A percentile compares a stretch with the other conserved stretches of the same genome.
Conservation (phyloP, 2,888 invertebrate species). For the Mythimna ferrago region DNA sequence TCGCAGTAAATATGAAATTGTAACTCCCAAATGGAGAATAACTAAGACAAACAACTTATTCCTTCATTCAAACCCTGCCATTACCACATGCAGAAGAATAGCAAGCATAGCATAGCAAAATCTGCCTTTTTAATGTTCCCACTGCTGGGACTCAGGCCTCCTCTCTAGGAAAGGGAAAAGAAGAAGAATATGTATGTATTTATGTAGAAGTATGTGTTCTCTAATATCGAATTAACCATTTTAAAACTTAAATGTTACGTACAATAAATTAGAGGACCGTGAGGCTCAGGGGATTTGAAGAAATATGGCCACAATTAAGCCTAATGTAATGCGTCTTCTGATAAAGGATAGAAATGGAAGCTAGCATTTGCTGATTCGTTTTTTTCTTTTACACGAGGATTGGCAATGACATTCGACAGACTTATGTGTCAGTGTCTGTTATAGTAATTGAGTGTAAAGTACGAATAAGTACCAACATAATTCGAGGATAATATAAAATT, state of each 20-base stretch:
- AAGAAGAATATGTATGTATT: too few species aligned
- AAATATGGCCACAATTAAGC: slow-evolving; percentile 23
- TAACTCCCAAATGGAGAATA: too few species aligned
- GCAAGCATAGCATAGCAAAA: too few species aligned
- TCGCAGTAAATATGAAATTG: too few species aligned
- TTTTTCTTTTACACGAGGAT: slow-evolving; percentile 1
- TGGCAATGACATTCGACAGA: not conserved
- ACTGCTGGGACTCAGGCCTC: too few species aligned
- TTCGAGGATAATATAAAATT: too few species aligned
- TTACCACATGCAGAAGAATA: not conserved
- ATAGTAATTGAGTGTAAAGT: not conserved
- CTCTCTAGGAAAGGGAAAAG: too few species aligned
- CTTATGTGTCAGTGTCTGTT: too few species aligned
- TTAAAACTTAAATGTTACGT: not conserved
- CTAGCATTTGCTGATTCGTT: not conserved
- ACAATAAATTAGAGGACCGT: slow-evolving; percentile 16
- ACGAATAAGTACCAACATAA: too few species aligned
- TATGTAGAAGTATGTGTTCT: not conserved
- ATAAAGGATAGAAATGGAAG: not conserved
- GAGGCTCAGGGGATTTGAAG: slow-evolving; percentile 16
- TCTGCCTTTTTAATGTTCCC: too few species aligned
- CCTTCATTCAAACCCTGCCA: too few species aligned
- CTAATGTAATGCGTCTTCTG: slow-evolving; percentile 2
- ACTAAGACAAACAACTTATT: too few species aligned
- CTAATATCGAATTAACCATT: slow-evolving; percentile 28